phyloP scores from a whole-genome alignment of 2,113 vertebrate genomes.

The Dipodomys spectabilis region DNA sequence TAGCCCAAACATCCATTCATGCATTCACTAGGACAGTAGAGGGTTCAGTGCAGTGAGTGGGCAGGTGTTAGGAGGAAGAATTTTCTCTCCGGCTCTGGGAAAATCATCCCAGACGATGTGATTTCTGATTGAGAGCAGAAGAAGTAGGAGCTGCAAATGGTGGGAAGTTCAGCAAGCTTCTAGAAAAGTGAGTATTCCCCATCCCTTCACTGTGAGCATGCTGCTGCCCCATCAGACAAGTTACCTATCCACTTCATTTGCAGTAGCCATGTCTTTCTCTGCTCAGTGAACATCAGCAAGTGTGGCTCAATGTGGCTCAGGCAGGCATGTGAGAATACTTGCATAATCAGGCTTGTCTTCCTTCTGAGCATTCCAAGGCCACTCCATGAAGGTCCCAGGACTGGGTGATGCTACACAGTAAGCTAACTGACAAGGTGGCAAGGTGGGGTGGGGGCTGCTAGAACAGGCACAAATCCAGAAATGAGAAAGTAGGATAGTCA shows the following conservation, averaged over 20 bases:
- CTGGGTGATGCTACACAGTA: no score
- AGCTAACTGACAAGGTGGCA: no score
- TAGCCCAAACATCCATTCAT: neutral
- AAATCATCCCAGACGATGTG: neutral
- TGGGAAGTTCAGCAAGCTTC: neutral
- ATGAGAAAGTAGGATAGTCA: neutral
- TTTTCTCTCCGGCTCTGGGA: neutral
- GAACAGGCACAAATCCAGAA: no score
- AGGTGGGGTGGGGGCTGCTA: no score
- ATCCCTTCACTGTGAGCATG: neutral
- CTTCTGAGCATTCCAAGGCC: no score
- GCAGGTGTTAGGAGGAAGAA: neutral
- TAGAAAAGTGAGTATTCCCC: neutral
- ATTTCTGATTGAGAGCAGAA: conserved; percentile 22
- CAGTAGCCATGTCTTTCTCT: neutral
- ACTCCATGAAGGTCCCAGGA: no score
- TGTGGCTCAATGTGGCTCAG: neutral
- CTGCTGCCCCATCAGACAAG: neutral
- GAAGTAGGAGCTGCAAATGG: neutral
- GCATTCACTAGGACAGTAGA: neutral
- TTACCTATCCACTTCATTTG: neutral
- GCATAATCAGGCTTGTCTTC: no score
- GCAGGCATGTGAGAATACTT: neutral
- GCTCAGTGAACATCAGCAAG: neutral
- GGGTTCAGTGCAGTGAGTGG: neutral